A percentile compares a stretch with the other conserved stretches of the same genome.
Conservation (phyloP, 92 coral and sea anemone species). For the Phenganax marumi region DNA sequence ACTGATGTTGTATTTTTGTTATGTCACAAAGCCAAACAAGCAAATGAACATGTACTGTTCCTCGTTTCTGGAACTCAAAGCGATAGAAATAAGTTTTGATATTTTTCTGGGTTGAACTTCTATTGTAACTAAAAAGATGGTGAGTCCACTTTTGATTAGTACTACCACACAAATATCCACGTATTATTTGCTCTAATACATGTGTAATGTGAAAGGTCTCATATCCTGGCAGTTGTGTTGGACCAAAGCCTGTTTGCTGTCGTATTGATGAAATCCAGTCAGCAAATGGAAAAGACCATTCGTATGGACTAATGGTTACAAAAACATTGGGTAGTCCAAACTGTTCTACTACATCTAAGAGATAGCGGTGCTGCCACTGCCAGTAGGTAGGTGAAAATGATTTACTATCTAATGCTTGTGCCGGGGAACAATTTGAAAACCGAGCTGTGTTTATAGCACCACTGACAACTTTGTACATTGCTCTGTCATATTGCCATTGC, state of each 20-base stretch:
- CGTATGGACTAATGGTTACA: constrained; percentile 29
- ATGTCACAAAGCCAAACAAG: constrained; percentile 25
- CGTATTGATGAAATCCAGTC: not conserved
- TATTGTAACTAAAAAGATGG: constrained; percentile 33
- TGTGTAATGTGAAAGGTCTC: constrained; percentile 45
- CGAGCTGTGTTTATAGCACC: constrained; percentile 51
- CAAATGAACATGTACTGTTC: constrained; percentile 30
- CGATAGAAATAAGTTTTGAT: constrained; percentile 29
- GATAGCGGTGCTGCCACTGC: constrained; percentile 36
- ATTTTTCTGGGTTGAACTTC: not conserved
- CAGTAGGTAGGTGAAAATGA: constrained; percentile 2
- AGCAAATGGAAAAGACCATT: constrained; percentile 36
- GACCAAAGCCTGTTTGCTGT: constrained; percentile 7
- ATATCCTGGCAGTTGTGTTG: constrained; percentile 26
- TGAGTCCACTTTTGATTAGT: constrained; percentile 38
- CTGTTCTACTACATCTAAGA: constrained; percentile 23
- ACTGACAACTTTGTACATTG: constrained; percentile 53
- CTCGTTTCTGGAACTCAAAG: constrained; percentile 26
- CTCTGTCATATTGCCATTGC: constrained; percentile 60
- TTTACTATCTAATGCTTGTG: constrained; percentile 20
- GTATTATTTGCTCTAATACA: constrained; percentile 31
- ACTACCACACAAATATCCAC: constrained; percentile 45
- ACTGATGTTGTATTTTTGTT: not conserved
- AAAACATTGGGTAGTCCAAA: constrained; percentile 20
- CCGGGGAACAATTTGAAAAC: constrained; percentile 21